phyloP scores from a whole-genome alignment of 2,113 vertebrate species.

The Gyps fulvus region DNA sequence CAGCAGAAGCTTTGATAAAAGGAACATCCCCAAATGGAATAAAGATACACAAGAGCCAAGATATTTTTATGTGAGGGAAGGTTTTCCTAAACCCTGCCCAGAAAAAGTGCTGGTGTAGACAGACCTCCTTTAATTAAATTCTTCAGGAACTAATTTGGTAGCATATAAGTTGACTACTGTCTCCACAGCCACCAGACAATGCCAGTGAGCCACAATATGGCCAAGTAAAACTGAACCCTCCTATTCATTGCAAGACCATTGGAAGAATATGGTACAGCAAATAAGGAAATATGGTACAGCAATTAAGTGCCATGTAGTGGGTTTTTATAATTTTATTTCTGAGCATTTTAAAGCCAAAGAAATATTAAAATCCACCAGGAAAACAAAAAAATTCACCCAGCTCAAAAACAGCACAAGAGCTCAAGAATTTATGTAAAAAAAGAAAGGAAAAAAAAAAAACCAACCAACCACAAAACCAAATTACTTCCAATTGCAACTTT shows the following conservation, averaged over 20 bases:
- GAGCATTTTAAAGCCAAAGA: background rate
- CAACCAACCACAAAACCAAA: background rate
- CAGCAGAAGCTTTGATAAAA: background rate
- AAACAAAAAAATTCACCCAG: background rate
- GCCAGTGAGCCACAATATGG: background rate
- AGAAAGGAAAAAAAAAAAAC: rapidly evolving
- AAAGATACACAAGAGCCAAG: background rate
- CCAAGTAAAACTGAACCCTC: background rate
- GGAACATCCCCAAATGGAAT: background rate
- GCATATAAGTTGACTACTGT: background rate
- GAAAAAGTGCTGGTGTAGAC: background rate
- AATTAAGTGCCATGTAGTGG: background rate
- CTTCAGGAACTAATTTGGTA: background rate
- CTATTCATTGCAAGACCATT: background rate
- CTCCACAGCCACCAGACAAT: background rate
- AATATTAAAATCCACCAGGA: background rate
- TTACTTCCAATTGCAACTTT: background rate
- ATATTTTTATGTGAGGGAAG: background rate
- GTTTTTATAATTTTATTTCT: background rate
- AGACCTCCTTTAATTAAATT: slow-evolving; percentile 16
- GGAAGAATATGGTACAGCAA: background rate
- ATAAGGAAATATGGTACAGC: background rate
- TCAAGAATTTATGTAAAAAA: background rate
- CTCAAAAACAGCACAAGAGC: background rate
- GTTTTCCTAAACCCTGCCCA: background rate